phyloP scores from a whole-genome alignment of 2,888 invertebrate species.

The Synanthedon andrenaeformis region DNA sequence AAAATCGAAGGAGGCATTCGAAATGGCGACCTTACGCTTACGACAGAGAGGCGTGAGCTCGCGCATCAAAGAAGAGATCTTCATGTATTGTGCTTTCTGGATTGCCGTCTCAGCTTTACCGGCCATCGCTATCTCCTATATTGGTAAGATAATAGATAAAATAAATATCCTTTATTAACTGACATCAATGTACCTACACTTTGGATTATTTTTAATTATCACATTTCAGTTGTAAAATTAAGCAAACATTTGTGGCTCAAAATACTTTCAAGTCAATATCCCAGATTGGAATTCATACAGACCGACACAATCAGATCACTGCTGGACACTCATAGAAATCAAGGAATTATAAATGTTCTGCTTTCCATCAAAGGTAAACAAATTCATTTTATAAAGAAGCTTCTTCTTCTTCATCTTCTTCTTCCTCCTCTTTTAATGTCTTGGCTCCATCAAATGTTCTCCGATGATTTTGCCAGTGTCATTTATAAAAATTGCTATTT shows the following conservation, averaged over 20 bases:
- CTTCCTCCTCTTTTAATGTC: no score
- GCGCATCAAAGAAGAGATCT: constrained; percentile 40
- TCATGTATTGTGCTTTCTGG: constrained; percentile 56
- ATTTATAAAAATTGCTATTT: no score
- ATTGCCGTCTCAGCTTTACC: constrained; percentile 49
- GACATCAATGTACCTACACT: background rate
- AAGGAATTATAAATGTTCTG: constrained; percentile 79
- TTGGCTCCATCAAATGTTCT: no score
- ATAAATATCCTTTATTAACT: background rate
- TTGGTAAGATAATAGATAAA: constrained; percentile 30
- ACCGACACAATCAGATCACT: constrained; percentile 75
- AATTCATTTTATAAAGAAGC: background rate
- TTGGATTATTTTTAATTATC: no score
- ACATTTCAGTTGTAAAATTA: constrained; percentile 62
- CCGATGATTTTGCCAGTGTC: no score
- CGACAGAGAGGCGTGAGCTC: constrained; percentile 24
- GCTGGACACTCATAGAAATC: constrained; percentile 79
- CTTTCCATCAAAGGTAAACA: constrained; percentile 72
- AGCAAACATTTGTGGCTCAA: constrained; percentile 69
- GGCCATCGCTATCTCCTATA: constrained; percentile 48
- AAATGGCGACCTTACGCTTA: constrained; percentile 18
- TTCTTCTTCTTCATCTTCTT: no score
- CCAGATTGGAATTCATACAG: constrained; percentile 71
- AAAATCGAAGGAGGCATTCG: background rate
- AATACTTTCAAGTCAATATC: constrained; percentile 69